Conservation (phyloP, 2,113 vertebrate genomes). For the Paradisaea rubra region DNA sequence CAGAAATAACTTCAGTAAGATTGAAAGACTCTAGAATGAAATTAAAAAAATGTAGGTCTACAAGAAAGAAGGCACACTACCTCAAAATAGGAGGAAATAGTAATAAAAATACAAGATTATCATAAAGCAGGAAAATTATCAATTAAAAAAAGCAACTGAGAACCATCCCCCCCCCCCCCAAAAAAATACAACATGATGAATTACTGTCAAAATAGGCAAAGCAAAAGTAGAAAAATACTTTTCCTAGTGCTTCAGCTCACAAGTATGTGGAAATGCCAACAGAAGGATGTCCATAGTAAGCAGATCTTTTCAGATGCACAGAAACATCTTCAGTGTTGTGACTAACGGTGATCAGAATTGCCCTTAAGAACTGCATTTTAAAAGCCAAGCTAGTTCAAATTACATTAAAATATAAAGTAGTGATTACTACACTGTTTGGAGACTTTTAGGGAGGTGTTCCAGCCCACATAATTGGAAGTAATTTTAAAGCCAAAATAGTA, state of each 20-base stretch:
- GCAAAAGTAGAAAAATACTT: neutral
- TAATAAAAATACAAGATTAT: neutral
- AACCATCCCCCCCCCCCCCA: neutral
- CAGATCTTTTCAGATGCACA: neutral
- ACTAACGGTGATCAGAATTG: neutral
- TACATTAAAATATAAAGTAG: neutral
- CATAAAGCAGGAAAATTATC: neutral
- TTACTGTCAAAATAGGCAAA: neutral
- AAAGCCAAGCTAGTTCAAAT: conserved; percentile 8
- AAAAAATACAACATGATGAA: neutral
- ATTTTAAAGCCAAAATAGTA: conserved; percentile 34
- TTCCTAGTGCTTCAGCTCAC: neutral
- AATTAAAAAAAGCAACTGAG: neutral
- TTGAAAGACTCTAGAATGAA: neutral
- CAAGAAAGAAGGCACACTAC: neutral
- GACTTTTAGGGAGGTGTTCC: conserved; percentile 9
- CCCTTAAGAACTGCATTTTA: neutral
- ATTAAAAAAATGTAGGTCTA: neutral
- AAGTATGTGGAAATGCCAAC: neutral
- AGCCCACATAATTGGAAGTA: conserved; percentile 8
- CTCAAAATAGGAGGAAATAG: neutral
- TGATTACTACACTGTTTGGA: neutral
- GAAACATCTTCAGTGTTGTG: neutral
- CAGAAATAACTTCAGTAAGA: neutral
- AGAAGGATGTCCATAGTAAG: neutral